phyloP scores from a whole-genome alignment of 92 coral and sea anemone species.

The Heliopora coerulea region DNA sequence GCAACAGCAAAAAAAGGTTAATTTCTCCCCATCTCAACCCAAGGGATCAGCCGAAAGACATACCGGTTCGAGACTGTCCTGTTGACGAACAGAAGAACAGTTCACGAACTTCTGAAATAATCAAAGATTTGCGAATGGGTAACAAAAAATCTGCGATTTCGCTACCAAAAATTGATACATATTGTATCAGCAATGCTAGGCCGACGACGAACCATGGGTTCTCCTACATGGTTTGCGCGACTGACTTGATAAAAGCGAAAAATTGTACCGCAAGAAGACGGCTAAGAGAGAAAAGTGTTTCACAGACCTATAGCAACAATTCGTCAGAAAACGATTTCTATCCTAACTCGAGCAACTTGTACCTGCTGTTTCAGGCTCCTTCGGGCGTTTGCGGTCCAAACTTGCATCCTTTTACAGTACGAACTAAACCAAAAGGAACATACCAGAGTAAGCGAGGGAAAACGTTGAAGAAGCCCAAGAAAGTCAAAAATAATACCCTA shows the following conservation, averaged over 20 bases:
- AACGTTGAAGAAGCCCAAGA: not conserved
- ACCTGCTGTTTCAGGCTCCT: constrained; percentile 39
- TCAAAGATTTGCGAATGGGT: not conserved
- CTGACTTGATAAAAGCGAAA: constrained; percentile 22
- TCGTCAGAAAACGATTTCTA: constrained; percentile 6
- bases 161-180: constrained; percentile 34
- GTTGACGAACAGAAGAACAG: not conserved
- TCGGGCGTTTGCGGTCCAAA: constrained; percentile 33
- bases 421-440: not conserved
- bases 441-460: not conserved
- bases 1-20: not conserved
- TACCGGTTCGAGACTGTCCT: not conserved
- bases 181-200: constrained; percentile 17
- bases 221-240: constrained; percentile 30
- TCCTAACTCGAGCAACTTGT: not conserved
- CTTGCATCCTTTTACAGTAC: not conserved
- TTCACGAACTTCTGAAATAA: too few species aligned
- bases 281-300: not conserved
- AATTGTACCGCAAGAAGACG: not conserved
- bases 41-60: not conserved
- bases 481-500: not conserved
- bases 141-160: not conserved
- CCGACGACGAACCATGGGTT: constrained; percentile 34
- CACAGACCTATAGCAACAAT: not conserved
- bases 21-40: not conserved